Percentiles rank a stretch among this genome's conserved stretches.
Conservation (phyloP, 2,113 vertebrate species). For the Setophaga kirtlandii region DNA sequence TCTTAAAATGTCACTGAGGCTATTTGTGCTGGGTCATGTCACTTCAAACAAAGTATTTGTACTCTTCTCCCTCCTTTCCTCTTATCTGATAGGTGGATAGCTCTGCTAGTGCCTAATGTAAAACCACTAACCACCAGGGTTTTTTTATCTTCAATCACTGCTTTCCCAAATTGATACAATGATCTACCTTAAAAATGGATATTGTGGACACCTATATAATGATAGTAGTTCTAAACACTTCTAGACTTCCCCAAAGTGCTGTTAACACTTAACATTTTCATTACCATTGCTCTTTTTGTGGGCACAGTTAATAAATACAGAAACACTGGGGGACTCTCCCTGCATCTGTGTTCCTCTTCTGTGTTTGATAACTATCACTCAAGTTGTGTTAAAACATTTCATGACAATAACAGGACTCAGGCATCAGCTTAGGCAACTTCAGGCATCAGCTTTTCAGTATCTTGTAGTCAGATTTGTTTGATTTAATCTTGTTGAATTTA, state of each 20-base stretch:
- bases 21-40: not conserved
- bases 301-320: not conserved
- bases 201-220: not conserved
- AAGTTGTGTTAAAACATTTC: not conserved
- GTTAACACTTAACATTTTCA: not conserved
- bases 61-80: not conserved
- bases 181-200: not conserved
- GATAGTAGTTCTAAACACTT: not conserved
- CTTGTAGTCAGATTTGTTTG: not conserved
- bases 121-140: not conserved
- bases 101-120: not conserved
- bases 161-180: not conserved
- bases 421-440: not conserved
- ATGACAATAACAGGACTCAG: not conserved
- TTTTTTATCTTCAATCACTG: not conserved
- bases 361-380: not conserved
- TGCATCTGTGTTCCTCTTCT: fast-evolving
- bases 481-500: not conserved
- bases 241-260: not conserved
- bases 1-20: constrained; percentile 5
- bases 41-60: not conserved
- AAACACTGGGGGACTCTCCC: not conserved
- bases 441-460: not conserved
- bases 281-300: not conserved
- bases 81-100: not conserved